Evolutionary conservation across 2,113 vertebrate species (phyloP), one percentile per base, ranked within the genome.

Genomic region (Dendrocopos noguchii): DNA sequence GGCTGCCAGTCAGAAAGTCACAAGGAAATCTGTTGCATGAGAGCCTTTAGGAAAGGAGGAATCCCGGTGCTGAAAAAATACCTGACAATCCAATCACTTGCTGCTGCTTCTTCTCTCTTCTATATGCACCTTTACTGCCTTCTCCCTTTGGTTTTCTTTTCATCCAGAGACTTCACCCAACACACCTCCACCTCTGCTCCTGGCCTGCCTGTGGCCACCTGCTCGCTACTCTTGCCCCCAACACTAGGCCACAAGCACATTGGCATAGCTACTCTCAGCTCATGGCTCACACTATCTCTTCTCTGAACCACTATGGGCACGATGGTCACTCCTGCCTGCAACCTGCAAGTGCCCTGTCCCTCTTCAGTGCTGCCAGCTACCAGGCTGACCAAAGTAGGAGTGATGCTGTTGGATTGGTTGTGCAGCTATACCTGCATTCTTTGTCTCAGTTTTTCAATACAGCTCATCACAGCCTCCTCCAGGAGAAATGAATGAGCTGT

Each of bases 241-340:
- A 31, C 8, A 1, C 24, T 52, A 14, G 6, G 5, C 12, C 28
- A 10, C 59, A 47, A 15, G 16, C 11, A 6, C 2, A 2, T 2
- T n/a, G 50, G 46, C 67, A 2, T 55, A 14, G 10, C 61, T 47
- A 7, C 61, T 57, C 60, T 57, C 60, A 65, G 33, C 52, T 61
- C n/a, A 7, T 1, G 1, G 44, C 56, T 75, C 18, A 6, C 28
- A 42, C 47, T 63, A 47, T 25, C 1, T 50, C 60, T 10, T 25
- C 1, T 50, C 60, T 8, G 55, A 50, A 29, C 29, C 3, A 5
- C 3, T 0, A 0, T 29, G 28, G n/a, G 47, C 73, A 47, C 55
- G 44, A 88, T 22, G 17, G 36, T n/a, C 80, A 27, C 44, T 29
- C 39, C 77, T 73, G 55, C 44, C 36, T 25, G 55, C 59, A 72